Percentiles rank a stretch among this genome's conserved stretches.
Conservation (phyloP, 2,797 vertebrate genomes). For the Squalus acanthias region DNA sequence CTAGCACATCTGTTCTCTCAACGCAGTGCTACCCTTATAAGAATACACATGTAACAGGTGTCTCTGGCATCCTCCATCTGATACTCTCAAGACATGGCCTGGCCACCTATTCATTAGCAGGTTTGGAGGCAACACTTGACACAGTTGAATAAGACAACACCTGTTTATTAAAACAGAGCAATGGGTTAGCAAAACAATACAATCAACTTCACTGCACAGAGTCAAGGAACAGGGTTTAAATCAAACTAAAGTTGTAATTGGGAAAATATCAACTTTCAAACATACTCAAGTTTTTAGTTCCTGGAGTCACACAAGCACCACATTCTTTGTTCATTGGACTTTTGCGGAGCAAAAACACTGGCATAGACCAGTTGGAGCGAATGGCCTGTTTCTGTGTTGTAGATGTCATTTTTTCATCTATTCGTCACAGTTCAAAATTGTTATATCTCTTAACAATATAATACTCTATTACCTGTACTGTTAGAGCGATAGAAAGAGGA, state of each 20-base stretch:
- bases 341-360: not conserved
- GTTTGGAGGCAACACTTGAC: not conserved
- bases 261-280: not conserved
- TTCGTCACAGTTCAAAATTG: not conserved
- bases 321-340: not conserved
- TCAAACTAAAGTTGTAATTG: not conserved
- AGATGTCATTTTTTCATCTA: not conserved
- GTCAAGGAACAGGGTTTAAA: not conserved
- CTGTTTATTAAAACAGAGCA: not conserved
- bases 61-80: not conserved
- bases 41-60: not conserved
- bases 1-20: not conserved
- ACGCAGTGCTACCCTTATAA: not conserved
- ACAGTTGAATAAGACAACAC: not conserved
- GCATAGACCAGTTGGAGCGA: not conserved
- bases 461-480: not conserved
- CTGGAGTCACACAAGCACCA: not conserved
- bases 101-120: not conserved
- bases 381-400: not conserved
- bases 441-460: not conserved
- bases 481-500: not conserved
- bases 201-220: not conserved
- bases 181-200: not conserved
- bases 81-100: not conserved
- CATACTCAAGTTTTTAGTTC: not conserved